A percentile compares a stretch with the other conserved stretches of the same genome.
Evolutionary conservation across 2,113 vertebrate genomes (phyloP).

Genomic region (Steatornis caripensis): DNA sequence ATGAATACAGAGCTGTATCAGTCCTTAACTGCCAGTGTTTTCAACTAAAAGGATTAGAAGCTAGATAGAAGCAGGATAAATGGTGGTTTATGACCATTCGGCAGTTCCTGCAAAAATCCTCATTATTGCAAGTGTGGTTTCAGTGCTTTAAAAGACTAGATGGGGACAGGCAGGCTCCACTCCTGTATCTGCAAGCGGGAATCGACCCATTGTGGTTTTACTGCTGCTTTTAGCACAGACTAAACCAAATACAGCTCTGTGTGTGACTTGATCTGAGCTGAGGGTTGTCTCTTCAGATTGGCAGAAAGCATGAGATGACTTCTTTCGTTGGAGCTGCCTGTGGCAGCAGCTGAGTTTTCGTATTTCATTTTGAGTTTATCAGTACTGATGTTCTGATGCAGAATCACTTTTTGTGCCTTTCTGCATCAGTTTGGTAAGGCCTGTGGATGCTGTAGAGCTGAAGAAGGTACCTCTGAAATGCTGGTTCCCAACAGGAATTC

Average conservation of each 20-base stretch:
- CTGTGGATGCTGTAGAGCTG: not conserved
- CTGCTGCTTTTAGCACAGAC: not conserved
- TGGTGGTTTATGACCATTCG: accelerated
- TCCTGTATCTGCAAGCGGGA: accelerated
- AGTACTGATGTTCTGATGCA: not conserved
- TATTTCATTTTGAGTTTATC: not conserved
- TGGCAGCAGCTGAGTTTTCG: not conserved
- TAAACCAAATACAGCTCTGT: not conserved
- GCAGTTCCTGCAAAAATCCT: not conserved
- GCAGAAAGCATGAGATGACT: not conserved
- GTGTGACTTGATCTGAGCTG: not conserved
- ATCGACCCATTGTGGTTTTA: accelerated
- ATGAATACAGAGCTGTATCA: not conserved
- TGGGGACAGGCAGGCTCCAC: not conserved
- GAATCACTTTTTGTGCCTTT: not conserved
- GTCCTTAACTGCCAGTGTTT: not conserved
- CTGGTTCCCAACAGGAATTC: not conserved
- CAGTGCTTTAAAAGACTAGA: not conserved
- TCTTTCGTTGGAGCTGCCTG: not conserved
- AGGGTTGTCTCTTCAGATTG: not conserved
- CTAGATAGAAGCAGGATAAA: not conserved
- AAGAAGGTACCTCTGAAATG: not conserved
- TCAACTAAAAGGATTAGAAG: not conserved
- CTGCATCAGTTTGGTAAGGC: not conserved
- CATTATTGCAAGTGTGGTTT: accelerated